phyloP scores from a whole-genome alignment of 2,797 vertebrate species.

The Falco naumanni region DNA sequence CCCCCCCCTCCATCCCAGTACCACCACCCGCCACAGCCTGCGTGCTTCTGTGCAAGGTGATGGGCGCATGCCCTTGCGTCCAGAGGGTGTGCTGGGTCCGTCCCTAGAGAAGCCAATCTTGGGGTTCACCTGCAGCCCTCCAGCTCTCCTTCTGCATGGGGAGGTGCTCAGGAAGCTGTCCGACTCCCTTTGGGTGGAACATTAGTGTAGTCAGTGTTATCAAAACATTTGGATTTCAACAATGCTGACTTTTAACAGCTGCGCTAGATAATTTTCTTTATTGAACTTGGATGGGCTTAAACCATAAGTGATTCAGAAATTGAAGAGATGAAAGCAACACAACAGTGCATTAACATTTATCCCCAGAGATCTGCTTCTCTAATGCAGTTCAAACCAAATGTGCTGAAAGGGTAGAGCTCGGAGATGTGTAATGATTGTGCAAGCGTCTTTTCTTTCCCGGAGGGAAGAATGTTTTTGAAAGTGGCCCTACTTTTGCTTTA shows the following conservation, averaged over 20 bases:
- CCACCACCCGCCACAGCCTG: neutral
- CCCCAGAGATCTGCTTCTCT: slow-evolving; percentile 45
- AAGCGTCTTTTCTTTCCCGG: neutral
- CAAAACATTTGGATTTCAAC: slow-evolving; percentile 44
- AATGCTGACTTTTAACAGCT: slow-evolving; percentile 22
- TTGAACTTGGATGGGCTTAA: slow-evolving; percentile 52
- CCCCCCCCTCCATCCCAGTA: neutral
- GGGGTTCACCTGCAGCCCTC: neutral
- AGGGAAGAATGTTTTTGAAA: slow-evolving; percentile 9
- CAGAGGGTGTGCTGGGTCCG: neutral
- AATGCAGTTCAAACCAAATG: slow-evolving; percentile 28
- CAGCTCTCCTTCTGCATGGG: neutral
- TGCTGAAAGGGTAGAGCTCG: slow-evolving; percentile 31
- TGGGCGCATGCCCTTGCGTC: neutral
- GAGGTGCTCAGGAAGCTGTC: neutral
- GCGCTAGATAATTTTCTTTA: slow-evolving; percentile 42
- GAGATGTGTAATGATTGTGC: neutral
- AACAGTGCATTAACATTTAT: slow-evolving; percentile 33
- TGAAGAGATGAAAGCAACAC: slow-evolving; percentile 49
- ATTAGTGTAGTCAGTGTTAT: neutral
- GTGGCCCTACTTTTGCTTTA: neutral
- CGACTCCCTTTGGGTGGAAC: neutral
- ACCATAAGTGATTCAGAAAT: slow-evolving; percentile 29
- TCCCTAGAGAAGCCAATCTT: neutral
- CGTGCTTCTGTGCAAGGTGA: neutral